Evolutionary conservation across 1,140 invertebrate species (phyloP), one percentile per base, ranked within the genome.

Genomic region (Drosophila tsacasi): DNA sequence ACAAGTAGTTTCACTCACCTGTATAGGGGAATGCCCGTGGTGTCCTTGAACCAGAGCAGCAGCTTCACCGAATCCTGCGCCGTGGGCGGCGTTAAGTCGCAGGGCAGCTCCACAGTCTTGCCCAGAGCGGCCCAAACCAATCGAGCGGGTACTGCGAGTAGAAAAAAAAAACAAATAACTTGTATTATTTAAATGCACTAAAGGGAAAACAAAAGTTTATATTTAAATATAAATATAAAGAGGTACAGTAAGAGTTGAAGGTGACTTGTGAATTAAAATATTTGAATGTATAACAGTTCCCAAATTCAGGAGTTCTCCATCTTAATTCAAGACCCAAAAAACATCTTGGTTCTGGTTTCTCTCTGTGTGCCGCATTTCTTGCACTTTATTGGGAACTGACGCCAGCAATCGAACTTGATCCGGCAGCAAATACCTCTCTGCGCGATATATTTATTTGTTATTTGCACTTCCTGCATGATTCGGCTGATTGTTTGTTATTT

Each of bases 1-100:
- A 57, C 8, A 40, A 42, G 66, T 73, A 73, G 69, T 60, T 72
- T 40, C 19, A 93, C 94, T 95, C 94, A 97, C 97, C 96, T 97
- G 93, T 97, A 97, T 39, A 97, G 94, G 17, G 97, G 97, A 93
- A 97, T 97, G 32, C 96, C 96, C 39, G 95, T 95, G 30, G 95
- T 95, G 87, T 97, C 97, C 93, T 97, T 97, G 93, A 97, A 97
- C 97, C 97, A 97, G 61, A 98, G 95, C 73, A 97, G 94, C 95
- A 97, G 95, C 82, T 95, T 96, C 54, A 97, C 96, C 25, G 95
- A 95, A 81, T 97, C 97, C 68, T 95, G 95, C 4, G 95, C 93
- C 37, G 94, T 93, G 8, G 96, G 95, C 5, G 97, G 95, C 13
- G 96, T 96, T 40, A 97, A 94, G 93, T 97, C 96, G 93, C 97